These are phyloP conservation scores for Euphysa ruthae DNA, from an alignment of 30 jellyfish, hydroid and myxozoan species.

Conservation along the genomic window DNA sequence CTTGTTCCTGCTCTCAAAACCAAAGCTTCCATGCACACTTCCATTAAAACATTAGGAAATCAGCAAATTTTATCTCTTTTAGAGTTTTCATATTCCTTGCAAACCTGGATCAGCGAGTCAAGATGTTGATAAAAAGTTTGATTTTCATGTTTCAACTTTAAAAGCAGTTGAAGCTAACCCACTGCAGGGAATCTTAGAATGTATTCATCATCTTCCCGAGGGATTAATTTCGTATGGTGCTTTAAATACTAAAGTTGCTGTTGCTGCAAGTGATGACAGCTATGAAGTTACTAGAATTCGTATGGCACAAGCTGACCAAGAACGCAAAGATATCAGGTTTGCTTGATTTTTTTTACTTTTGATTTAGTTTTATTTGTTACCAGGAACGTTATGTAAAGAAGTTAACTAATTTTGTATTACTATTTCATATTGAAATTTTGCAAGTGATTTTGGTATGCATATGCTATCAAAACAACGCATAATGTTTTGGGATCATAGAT, in stretches of 20 bases:
- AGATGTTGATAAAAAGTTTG: conserved; percentile 66
- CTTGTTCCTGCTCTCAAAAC: too few species aligned
- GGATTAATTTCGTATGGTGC: conserved; percentile 57
- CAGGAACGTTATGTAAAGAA: too few species aligned
- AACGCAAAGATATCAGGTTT: conserved; percentile 87
- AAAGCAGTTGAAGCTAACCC: conserved; percentile 30
- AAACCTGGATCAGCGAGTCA: conserved; percentile 75
- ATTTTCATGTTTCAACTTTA: conserved; percentile 56
- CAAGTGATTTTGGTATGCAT: too few species aligned
- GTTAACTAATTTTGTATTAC: too few species aligned
- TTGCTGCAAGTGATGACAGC: conserved; percentile 88
- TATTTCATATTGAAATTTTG: too few species aligned
- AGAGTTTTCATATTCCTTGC: conserved; percentile 76
- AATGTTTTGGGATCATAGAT: too few species aligned
- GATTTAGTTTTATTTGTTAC: background rate
- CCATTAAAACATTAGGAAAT: too few species aligned
- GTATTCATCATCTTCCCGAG: conserved; percentile 56
- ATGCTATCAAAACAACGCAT: too few species aligned
- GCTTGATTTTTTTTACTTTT: background rate
- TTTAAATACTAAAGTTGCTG: conserved; percentile 40
- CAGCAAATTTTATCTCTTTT: too few species aligned
- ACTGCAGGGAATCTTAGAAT: conserved; percentile 74
- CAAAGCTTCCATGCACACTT: too few species aligned
- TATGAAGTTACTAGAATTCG: conserved; percentile 79
- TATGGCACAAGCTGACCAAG: conserved; percentile 98